Conservation (phyloP, 2,797 vertebrate species). For the Podargus strigoides region DNA sequence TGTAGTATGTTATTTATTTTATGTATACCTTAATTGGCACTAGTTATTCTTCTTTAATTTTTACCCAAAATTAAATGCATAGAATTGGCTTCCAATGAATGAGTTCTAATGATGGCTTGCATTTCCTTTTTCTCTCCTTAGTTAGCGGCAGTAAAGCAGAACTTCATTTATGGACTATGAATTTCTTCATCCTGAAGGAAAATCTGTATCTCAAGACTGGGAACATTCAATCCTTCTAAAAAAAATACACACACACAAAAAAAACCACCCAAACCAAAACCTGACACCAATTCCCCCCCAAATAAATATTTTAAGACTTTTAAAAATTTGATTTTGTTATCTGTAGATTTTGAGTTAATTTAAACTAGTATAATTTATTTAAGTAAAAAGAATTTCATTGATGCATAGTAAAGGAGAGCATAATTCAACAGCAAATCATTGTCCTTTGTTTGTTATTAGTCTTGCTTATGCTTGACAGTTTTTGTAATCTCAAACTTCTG, state of each 20-base stretch:
- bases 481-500: background rate
- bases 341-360: background rate
- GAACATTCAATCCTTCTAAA: background rate
- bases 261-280: rapidly evolving
- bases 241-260: background rate
- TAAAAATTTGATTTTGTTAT: background rate
- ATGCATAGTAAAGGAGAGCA: background rate
- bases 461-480: background rate
- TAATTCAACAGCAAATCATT: background rate
- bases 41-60: background rate
- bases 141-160: background rate
- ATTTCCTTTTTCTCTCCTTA: background rate
- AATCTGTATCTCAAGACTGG: background rate
- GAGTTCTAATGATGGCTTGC: background rate
- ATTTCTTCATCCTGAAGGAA: background rate
- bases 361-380: background rate
- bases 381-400: background rate
- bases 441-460: background rate
- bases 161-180: background rate
- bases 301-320: background rate
- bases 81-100: background rate
- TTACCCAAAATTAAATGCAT: background rate
- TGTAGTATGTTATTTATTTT: background rate
- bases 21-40: background rate
- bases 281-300: background rate